phyloP scores from a whole-genome alignment of 2,888 invertebrate species.

The Napeogenes inachia region DNA sequence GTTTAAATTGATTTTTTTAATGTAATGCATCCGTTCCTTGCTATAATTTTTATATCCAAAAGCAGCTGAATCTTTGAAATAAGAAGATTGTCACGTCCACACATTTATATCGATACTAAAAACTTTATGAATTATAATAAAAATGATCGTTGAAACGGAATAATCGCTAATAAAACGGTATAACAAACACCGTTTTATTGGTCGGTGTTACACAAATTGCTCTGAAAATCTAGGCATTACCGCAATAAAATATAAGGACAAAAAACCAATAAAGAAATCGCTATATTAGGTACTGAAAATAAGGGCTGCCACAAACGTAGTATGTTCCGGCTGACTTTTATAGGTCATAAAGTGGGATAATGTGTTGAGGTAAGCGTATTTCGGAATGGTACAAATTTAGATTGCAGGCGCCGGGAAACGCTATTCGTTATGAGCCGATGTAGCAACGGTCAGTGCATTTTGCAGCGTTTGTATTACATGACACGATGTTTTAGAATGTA shows the following conservation, averaged over 20 bases:
- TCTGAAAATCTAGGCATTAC: slow-evolving; percentile 66
- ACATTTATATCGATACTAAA: slow-evolving; percentile 35
- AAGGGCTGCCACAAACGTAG: slow-evolving; percentile 73
- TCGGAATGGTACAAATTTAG: slow-evolving; percentile 75
- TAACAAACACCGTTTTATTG: slow-evolving; percentile 67
- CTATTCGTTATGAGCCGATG: slow-evolving; percentile 58
- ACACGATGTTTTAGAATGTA: background rate
- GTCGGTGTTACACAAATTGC: slow-evolving; percentile 57
- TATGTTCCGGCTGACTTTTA: slow-evolving; percentile 73
- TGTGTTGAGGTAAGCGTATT: slow-evolving; percentile 73
- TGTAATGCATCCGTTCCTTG: slow-evolving; percentile 20
- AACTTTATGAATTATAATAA: slow-evolving; percentile 66
- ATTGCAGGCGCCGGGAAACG: slow-evolving; percentile 54
- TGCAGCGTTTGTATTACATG: background rate
- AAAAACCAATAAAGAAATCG: slow-evolving; percentile 63
- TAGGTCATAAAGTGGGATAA: slow-evolving; percentile 75
- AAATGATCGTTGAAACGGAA: slow-evolving; percentile 60
- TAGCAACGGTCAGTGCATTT: slow-evolving; percentile 36
- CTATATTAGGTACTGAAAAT: slow-evolving; percentile 72
- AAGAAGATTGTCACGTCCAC: slow-evolving; percentile 34
- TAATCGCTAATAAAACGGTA: slow-evolving; percentile 57
- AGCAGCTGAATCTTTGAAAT: slow-evolving; percentile 27
- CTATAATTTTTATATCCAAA: slow-evolving; percentile 19
- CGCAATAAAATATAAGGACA: slow-evolving; percentile 64
- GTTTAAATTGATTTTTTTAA: slow-evolving; percentile 10